These are phyloP conservation scores for Apodemia duryi DNA, from an alignment of 2,888 invertebrate species.

Conservation along the genomic window DNA sequence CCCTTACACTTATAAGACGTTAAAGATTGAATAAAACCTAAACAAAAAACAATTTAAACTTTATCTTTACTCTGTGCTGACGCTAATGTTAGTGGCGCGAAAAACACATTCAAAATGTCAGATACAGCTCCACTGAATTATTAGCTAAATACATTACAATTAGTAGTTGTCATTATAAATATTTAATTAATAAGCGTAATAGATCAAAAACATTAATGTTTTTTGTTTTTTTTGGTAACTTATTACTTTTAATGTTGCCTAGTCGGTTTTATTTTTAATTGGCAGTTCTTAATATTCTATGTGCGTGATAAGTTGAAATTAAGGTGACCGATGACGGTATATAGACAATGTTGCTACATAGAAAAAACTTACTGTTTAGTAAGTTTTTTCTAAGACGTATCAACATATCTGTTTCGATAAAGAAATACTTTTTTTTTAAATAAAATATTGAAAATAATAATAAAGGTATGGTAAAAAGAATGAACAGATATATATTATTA, in stretches of 20 bases:
- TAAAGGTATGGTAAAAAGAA: too few species aligned
- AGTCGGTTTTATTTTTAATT: slow-evolving; percentile 19
- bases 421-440: too few species aligned
- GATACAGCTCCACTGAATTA: slow-evolving; percentile 23
- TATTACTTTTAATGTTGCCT: slow-evolving; percentile 28
- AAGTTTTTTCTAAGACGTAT: too few species aligned
- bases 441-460: too few species aligned
- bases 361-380: too few species aligned
- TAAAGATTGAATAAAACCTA: too few species aligned
- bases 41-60: too few species aligned
- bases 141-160: slow-evolving; percentile 62
- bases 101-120: slow-evolving; percentile 3
- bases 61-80: background rate
- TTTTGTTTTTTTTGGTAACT: slow-evolving; percentile 49
- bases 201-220: slow-evolving; percentile 75
- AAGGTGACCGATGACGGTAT: background rate
- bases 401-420: too few species aligned
- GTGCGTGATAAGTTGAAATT: slow-evolving; percentile 1
- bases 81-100: background rate
- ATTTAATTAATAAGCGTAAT: slow-evolving; percentile 79
- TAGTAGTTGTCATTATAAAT: slow-evolving; percentile 47
- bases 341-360: too few species aligned
- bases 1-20: too few species aligned
- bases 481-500: too few species aligned
- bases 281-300: slow-evolving; percentile 12